Percentiles rank a stretch among this genome's conserved stretches.
phyloP scores from a whole-genome alignment of 2,888 invertebrate species.

The Incurvaria masculella region DNA sequence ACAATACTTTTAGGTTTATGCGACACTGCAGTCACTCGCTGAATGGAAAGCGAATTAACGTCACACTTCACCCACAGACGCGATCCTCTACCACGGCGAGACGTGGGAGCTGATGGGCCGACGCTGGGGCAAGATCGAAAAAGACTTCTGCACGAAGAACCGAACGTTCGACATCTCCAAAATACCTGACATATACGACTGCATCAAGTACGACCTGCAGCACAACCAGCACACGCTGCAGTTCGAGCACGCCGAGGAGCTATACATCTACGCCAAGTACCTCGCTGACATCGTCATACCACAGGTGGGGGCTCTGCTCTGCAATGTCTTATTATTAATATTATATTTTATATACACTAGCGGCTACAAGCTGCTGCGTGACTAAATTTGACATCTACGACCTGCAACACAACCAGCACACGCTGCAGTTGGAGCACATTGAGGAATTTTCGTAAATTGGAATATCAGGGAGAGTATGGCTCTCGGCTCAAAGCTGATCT shows the following conservation, averaged over 20 bases:
- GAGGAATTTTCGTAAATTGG: conserved; percentile 93
- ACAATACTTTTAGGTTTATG: no score
- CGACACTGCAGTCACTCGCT: no score
- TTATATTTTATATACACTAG: no score
- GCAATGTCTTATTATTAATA: conserved; percentile 4
- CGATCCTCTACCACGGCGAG: conserved; percentile 95
- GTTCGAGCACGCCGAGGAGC: conserved; percentile 87
- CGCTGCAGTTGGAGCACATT: conserved; percentile 87
- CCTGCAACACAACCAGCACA: conserved; percentile 96
- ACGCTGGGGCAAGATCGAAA: conserved; percentile 97
- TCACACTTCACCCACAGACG: conserved; percentile 67
- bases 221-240: conserved; percentile 96
- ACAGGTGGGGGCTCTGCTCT: conserved; percentile 77
- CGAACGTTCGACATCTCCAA: conserved; percentile 96
- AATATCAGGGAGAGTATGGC: no score
- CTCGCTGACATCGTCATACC: conserved; percentile 99
- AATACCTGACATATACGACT: conserved; percentile 99
- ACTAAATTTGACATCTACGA: no score
- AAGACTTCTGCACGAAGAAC: conserved; percentile 94
- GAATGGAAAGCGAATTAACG: no score
- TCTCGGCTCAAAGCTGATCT: no score
- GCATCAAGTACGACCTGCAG: conserved; percentile 97
- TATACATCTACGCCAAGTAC: conserved; percentile 95
- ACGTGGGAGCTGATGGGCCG: conserved; percentile 98
- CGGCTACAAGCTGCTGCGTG: no score